Evolutionary conservation across 1,140 invertebrate species (phyloP), one percentile per base, ranked within the genome.

Genomic region (Ostrea edulis): DNA sequence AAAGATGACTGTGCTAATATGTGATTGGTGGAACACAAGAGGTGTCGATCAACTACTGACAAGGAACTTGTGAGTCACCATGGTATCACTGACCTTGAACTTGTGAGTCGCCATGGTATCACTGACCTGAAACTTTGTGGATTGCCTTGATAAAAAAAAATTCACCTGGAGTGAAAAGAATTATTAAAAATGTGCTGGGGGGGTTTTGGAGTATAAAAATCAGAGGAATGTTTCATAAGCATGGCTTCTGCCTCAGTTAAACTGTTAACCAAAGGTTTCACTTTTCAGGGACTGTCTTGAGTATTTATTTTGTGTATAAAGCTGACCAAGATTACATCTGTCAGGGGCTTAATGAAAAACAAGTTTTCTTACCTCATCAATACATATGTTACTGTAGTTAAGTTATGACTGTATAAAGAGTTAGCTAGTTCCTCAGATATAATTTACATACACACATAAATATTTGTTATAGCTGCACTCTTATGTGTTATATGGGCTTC

Each of bases 211-310:
- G 58, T 20, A 14, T 62, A 20, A 5, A 62, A 62, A 20, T 62
- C n/a, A n/a, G 17, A 62, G 17, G 14, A n/a, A 77, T 35, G 11
- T 77, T 12, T 4, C 25, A 77, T 9, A n/a, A 62, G 12, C 68
- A 25, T 29, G 25, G 68, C 4, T 77, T 77, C 25, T 77, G 22
- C 68, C 68, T 77, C 25, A 29, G 68, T 77, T 77, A 77, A 12
- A 9, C 25, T n/a, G 17, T 14, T 25, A 35, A 77, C 68, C 68
- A 77, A 77, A 77, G 58, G 68, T 77, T 35, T 77, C 68, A 77
- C 68, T 77, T 77, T 77, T 77, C 68, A 77, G 68, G 68, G 68
- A 77, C 68, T 77, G 68, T 77, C 25, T 77, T 77, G 12, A 77
- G 68, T 77, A 77, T 77, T 77, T 77, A 77, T 77, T 77, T 77